Evolutionary conservation across 2,113 vertebrate species (phyloP).

Genomic region (Scomber colias): DNA sequence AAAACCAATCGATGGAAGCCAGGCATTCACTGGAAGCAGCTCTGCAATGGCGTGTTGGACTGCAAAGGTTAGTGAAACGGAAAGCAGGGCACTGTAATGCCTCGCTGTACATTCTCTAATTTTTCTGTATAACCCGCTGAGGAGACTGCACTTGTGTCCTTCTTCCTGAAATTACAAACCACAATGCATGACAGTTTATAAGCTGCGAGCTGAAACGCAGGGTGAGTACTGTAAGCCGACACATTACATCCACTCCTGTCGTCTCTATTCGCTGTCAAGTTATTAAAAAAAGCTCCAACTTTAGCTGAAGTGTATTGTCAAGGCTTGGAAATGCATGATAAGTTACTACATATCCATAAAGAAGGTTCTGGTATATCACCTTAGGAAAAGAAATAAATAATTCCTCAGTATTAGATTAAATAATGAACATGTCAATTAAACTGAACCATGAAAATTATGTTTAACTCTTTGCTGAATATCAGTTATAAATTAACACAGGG

Average conservation of each 20-base stretch:
- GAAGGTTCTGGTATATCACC: background rate
- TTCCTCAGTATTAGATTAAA: background rate
- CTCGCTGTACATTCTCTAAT: slow-evolving; percentile 15
- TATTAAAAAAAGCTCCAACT: slow-evolving; percentile 6
- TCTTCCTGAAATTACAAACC: slow-evolving; percentile 53
- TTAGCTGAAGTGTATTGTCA: background rate
- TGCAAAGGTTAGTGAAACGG: slow-evolving; percentile 26
- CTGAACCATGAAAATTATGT: background rate
- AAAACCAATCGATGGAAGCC: slow-evolving; percentile 27
- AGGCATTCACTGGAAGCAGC: slow-evolving; percentile 14
- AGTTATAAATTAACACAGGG: background rate
- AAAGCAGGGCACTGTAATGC: slow-evolving; percentile 35
- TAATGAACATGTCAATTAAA: background rate
- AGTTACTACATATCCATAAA: background rate
- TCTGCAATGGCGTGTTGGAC: background rate
- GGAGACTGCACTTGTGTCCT: background rate
- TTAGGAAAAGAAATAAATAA: background rate
- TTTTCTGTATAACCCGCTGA: slow-evolving; percentile 14
- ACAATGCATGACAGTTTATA: slow-evolving; percentile 46
- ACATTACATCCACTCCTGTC: slow-evolving; percentile 25
- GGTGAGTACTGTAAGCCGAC: slow-evolving; percentile 5
- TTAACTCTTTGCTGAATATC: background rate
- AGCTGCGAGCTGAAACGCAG: background rate
- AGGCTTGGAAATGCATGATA: background rate
- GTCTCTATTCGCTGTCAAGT: slow-evolving; percentile 14